Conservation (phyloP, 2,113 vertebrate genomes). For the Heterotis niloticus region DNA sequence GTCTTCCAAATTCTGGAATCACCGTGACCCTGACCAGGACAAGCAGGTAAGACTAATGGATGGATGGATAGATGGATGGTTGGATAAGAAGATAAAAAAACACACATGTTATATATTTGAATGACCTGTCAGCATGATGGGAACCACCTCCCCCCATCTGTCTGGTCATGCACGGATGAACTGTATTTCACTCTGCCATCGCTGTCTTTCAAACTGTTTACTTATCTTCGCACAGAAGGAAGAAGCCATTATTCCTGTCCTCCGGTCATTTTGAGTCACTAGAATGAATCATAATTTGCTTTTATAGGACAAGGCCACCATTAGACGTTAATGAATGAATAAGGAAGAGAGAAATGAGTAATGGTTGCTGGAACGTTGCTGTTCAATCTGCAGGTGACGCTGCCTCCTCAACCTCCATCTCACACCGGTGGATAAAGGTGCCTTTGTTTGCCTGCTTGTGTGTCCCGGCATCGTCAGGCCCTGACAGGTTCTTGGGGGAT, state of each 20-base stretch:
- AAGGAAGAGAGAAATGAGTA: not conserved
- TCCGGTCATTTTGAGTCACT: not conserved
- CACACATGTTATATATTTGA: too few relatives aligned
- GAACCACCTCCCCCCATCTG: too few relatives aligned
- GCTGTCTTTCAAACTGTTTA: not conserved
- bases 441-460: constrained; percentile 1
- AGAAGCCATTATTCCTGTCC: not conserved
- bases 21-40: too few relatives aligned
- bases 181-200: not conserved
- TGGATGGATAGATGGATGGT: too few relatives aligned
- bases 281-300: not conserved
- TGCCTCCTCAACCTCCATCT: not conserved
- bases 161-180: too few relatives aligned
- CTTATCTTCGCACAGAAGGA: not conserved
- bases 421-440: not conserved
- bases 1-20: too few relatives aligned
- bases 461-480: not conserved
- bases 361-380: not conserved
- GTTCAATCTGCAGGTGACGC: not conserved
- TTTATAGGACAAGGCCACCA: not conserved
- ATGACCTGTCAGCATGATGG: too few relatives aligned
- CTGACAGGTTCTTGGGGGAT: not conserved
- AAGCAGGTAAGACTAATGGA: too few relatives aligned
- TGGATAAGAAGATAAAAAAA: too few relatives aligned
- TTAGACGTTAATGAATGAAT: constrained; percentile 16